Evolutionary conservation across 1,140 invertebrate genomes (phyloP).

Genomic region (Ostrea edulis): DNA sequence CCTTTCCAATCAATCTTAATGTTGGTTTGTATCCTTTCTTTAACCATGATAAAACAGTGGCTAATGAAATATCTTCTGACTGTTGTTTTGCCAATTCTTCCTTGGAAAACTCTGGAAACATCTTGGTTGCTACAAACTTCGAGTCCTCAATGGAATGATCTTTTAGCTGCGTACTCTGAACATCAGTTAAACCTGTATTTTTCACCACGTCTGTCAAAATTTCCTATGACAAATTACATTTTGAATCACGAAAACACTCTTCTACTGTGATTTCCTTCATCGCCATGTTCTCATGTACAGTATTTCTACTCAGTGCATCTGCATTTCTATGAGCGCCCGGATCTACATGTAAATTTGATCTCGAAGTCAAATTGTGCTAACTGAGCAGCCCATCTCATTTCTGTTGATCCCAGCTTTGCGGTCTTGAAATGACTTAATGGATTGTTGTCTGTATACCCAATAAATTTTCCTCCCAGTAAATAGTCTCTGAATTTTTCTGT

Average conservation of each 20-base stretch:
- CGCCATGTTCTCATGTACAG: background rate
- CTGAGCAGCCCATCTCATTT: constrained; percentile 59
- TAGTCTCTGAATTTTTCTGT: constrained; percentile 59
- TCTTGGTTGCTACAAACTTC: background rate
- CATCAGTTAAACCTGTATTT: no score
- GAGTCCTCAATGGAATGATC: background rate
- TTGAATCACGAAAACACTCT: background rate
- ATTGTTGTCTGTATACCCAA: constrained; percentile 61
- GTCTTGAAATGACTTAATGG: constrained; percentile 53
- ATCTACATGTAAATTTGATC: constrained; percentile 51
- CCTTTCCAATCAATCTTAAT: background rate
- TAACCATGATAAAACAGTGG: constrained; percentile 30
- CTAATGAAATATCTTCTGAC: background rate
- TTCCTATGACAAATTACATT: no score
- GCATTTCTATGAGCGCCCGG: constrained; percentile 43
- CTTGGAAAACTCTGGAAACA: no score
- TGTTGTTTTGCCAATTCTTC: no score
- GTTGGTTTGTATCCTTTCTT: constrained; percentile 14
- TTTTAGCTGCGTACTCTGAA: background rate
- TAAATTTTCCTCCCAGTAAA: constrained; percentile 54
- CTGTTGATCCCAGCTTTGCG: constrained; percentile 59
- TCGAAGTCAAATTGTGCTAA: constrained; percentile 58
- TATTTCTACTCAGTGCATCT: constrained; percentile 51
- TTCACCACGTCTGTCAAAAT: no score
- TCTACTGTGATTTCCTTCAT: background rate